Evolutionary conservation across 2,888 invertebrate genomes (phyloP).

Genomic region (Erebia ligea): DNA sequence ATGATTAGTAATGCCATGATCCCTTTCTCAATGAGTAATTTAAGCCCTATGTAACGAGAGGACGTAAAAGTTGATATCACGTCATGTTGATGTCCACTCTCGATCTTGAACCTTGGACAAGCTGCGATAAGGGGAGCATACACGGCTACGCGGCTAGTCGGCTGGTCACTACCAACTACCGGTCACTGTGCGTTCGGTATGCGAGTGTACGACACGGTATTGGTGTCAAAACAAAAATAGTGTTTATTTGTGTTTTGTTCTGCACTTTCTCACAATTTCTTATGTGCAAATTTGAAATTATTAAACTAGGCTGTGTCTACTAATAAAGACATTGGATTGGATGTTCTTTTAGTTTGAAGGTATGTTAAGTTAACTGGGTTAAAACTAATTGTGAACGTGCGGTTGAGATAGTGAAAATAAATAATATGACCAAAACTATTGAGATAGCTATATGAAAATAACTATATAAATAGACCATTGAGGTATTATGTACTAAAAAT

Average conservation of each 20-base stretch:
- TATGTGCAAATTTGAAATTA: not conserved
- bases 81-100: slow-evolving; percentile 38
- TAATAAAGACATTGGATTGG: slow-evolving; percentile 9
- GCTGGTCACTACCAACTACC: not conserved
- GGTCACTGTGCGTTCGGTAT: slow-evolving; percentile 25
- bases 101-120: slow-evolving; percentile 67
- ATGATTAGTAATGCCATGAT: not conserved
- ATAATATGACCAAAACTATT: not conserved
- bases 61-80: slow-evolving; percentile 22
- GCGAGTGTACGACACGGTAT: slow-evolving; percentile 19
- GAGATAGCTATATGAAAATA: not conserved
- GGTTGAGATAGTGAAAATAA: slow-evolving; percentile 1
- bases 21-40: slow-evolving; percentile 13
- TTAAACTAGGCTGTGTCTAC: not conserved
- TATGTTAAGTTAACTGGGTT: not conserved
- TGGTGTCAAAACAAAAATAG: slow-evolving; percentile 1
- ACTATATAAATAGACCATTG: too few species aligned
- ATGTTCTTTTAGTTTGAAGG: slow-evolving; percentile 1
- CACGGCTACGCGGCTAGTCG: slow-evolving; percentile 29
- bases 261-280: not conserved
- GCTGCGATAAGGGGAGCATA: slow-evolving; percentile 58
- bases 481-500: too few species aligned
- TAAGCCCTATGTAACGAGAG: not conserved
- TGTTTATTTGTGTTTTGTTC: slow-evolving; percentile 22
- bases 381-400: not conserved